Evolutionary conservation across 2,113 vertebrate genomes (phyloP), one percentile per base, ranked within the genome.

Genomic region (Labeo catla): DNA sequence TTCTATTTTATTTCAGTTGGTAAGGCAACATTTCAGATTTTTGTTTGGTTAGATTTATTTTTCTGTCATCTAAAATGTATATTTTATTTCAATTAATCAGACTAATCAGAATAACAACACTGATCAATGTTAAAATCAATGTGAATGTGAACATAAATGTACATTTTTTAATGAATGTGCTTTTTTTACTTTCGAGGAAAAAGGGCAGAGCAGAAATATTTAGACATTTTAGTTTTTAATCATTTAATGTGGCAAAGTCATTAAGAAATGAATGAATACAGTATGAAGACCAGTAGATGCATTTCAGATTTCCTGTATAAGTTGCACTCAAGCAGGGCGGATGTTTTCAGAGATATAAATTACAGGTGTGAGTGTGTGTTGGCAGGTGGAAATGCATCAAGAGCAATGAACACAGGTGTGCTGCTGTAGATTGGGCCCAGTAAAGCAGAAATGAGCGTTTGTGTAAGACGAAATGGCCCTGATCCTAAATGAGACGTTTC

Each of bases 401-500:
- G 80, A 74, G 80, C 8, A 21, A 78, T 52, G 87, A 86, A 83
- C 91, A 90, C 92, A 93, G 92, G 90, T 94, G 92, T 89, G 88
- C 88, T 81, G 87, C 88, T 90, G 86, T 80, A 81, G 82, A 88
- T 87, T 65, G 83, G 65, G 83, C 54, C 77, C 50, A 86, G 86
- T 59, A 87, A 85, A 84, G 66, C 81, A 79, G 90, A 93, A 93
- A 94, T 93, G 89, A 93, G 89, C 90, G 90, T 92, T 90, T 91
- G 89, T 91, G 91, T 92, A 92, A 95, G 89, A 90, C 84, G 91
- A 81, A 7, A 85, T 87, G 86, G 88, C 87, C 63, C 88, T 86
- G 54, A 92, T 91, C 93, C 94, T 91, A 95, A 94, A 95, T 94
- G 92, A 92, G 91, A 89, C 91, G 93, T 91, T 95, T 94, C 93